A percentile compares a stretch with the other conserved stretches of the same genome.
Evolutionary conservation across 2,888 invertebrate genomes (phyloP).

Genomic region (Eupithecia inturbata): DNA sequence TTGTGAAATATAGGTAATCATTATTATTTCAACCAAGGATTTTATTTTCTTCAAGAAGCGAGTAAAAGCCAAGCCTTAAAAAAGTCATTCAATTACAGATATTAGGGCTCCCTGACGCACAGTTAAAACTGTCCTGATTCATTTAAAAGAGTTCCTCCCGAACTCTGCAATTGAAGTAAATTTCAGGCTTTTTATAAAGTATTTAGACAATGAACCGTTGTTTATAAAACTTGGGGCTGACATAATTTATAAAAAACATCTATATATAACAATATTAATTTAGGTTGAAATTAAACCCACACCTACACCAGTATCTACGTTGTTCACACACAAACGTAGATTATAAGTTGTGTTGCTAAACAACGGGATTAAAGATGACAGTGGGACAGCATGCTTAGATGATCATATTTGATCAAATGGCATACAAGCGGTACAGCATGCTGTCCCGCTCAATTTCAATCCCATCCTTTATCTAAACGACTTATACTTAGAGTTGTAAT

Average conservation of each 20-base stretch:
- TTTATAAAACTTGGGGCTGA: neutral
- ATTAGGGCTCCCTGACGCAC: neutral
- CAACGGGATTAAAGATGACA: neutral
- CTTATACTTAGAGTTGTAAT: too few relatives aligned
- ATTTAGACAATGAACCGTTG: neutral
- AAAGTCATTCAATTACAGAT: neutral
- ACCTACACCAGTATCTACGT: neutral
- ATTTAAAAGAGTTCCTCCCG: neutral
- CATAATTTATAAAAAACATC: neutral
- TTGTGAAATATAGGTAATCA: neutral
- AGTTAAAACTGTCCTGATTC: neutral
- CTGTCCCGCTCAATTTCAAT: too few relatives aligned
- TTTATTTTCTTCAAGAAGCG: neutral
- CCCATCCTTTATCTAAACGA: too few relatives aligned
- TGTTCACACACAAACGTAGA: neutral
- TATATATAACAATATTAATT: constrained; percentile 1
- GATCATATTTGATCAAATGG: too few relatives aligned
- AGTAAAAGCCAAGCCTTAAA: neutral
- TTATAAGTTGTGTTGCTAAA: neutral
- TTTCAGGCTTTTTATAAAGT: neutral
- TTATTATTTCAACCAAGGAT: neutral
- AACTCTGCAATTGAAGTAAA: neutral
- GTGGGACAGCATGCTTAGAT: too few relatives aligned
- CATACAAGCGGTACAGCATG: too few relatives aligned
- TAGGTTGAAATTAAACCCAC: neutral